Conservation (phyloP, 2,888 invertebrate species). For the Cataglyphis cursor region DNA sequence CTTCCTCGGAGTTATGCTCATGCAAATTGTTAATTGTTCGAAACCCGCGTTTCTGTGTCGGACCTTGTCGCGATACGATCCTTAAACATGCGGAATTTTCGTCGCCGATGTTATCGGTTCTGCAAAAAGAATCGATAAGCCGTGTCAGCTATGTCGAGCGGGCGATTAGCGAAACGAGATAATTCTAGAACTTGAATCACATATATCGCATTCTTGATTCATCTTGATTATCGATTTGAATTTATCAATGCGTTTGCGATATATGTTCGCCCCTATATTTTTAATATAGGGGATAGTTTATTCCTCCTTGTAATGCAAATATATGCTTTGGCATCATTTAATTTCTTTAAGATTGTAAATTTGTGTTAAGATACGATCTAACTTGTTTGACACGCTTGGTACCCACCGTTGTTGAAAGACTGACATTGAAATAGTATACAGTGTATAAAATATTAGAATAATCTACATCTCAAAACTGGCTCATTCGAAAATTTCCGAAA, state of each 20-base stretch:
- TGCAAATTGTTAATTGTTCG: slow-evolving; percentile 73
- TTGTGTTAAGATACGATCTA: slow-evolving; percentile 31
- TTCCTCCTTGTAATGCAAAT: neutral
- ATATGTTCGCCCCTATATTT: neutral
- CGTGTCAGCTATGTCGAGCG: slow-evolving; percentile 23
- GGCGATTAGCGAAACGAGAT: slow-evolving; percentile 20
- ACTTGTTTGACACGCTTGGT: slow-evolving; percentile 15
- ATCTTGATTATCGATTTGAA: neutral
- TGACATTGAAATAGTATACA: slow-evolving; percentile 3
- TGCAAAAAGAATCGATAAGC: slow-evolving; percentile 11
- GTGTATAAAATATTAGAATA: neutral
- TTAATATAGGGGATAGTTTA: neutral
- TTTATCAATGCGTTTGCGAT: neutral
- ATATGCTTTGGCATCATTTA: neutral
- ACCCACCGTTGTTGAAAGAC: slow-evolving; percentile 2
- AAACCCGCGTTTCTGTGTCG: slow-evolving; percentile 68
- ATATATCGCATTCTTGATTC: neutral
- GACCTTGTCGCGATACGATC: slow-evolving; percentile 45
- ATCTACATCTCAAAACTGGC: slow-evolving; percentile 8
- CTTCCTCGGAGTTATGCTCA: slow-evolving; percentile 86
- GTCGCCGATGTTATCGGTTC: slow-evolving; percentile 38
- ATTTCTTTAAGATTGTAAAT: neutral
- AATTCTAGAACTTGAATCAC: neutral
- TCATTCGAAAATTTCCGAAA: neutral
- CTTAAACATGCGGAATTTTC: slow-evolving; percentile 35